These are phyloP conservation scores for Aporophyla nigra DNA, from an alignment of 2,888 invertebrate species.

Conservation along the genomic window DNA sequence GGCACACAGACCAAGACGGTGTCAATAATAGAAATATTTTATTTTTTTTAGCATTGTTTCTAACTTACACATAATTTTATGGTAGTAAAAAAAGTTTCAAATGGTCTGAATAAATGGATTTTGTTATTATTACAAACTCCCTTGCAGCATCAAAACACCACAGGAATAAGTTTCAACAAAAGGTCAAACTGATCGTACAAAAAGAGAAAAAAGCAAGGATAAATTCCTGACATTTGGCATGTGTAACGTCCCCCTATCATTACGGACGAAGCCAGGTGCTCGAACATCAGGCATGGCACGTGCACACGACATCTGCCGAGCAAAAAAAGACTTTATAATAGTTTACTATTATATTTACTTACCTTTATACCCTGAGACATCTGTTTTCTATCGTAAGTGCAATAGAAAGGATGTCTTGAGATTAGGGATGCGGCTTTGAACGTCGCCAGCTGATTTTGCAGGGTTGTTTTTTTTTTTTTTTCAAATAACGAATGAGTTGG, in stretches of 20 bases:
- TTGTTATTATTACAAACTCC: not conserved
- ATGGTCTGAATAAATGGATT: too few relatives aligned
- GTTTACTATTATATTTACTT: conserved; percentile 75
- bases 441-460: conserved; percentile 26
- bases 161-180: conserved; percentile 22
- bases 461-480: conserved; percentile 11
- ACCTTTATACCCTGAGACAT: conserved; percentile 81
- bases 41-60: too few relatives aligned
- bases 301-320: conserved; percentile 85
- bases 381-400: conserved; percentile 77
- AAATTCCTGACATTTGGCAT: conserved; percentile 72
- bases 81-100: too few relatives aligned
- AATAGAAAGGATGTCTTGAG: conserved; percentile 46
- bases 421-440: conserved; percentile 27
- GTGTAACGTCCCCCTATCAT: conserved; percentile 76
- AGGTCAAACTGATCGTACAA: conserved; percentile 38
- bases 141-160: conserved; percentile 7
- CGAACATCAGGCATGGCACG: conserved; percentile 82
- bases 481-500: not conserved
- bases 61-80: too few relatives aligned
- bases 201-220: conserved; percentile 26
- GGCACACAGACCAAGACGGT: too few relatives aligned
- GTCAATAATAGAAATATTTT: too few relatives aligned
- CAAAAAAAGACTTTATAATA: conserved; percentile 77
- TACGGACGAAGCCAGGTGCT: conserved; percentile 83